These are phyloP conservation scores for Crematogaster levior DNA, from an alignment of 2,888 invertebrate species.

Conservation along the genomic window DNA sequence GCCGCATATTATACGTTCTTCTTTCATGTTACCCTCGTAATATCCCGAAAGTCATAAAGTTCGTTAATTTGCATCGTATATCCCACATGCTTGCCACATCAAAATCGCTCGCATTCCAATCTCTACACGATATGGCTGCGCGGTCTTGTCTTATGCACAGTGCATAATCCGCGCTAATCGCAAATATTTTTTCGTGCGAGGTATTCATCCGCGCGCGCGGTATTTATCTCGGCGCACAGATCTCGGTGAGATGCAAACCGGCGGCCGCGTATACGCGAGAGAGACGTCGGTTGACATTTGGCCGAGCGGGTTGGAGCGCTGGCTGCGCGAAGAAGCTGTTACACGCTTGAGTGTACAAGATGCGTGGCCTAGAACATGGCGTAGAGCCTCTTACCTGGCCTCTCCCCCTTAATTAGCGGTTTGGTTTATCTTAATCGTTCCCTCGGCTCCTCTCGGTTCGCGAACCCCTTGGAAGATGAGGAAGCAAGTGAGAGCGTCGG, in stretches of 20 bases:
- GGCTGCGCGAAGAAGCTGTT: conserved; percentile 56
- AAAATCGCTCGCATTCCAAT: conserved; percentile 27
- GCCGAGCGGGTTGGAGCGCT: conserved; percentile 34
- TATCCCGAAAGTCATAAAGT: not conserved
- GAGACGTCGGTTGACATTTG: conserved; percentile 52
- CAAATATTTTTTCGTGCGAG: not conserved
- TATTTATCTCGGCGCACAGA: conserved; percentile 21
- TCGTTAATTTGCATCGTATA: conserved; percentile 3
- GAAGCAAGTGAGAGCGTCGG: conserved; percentile 56
- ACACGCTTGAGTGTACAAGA: conserved; percentile 48
- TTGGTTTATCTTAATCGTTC: conserved; percentile 61
- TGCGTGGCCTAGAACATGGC: conserved; percentile 51
- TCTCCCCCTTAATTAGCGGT: conserved; percentile 68
- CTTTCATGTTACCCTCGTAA: not conserved
- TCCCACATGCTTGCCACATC: conserved; percentile 1
- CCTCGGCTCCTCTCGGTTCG: conserved; percentile 45
- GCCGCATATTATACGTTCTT: not conserved
- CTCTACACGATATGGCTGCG: not conserved
- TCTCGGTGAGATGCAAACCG: conserved; percentile 21
- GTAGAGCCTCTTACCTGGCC: conserved; percentile 40
- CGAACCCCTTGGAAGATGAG: conserved; percentile 28
- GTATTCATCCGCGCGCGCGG: conserved; percentile 4
- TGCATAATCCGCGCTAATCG: conserved; percentile 18
- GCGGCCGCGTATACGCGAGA: conserved; percentile 29
- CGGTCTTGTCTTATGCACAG: not conserved